Evolutionary conservation across 2,113 vertebrate genomes (phyloP).

Genomic region (Glareola pratincola): DNA sequence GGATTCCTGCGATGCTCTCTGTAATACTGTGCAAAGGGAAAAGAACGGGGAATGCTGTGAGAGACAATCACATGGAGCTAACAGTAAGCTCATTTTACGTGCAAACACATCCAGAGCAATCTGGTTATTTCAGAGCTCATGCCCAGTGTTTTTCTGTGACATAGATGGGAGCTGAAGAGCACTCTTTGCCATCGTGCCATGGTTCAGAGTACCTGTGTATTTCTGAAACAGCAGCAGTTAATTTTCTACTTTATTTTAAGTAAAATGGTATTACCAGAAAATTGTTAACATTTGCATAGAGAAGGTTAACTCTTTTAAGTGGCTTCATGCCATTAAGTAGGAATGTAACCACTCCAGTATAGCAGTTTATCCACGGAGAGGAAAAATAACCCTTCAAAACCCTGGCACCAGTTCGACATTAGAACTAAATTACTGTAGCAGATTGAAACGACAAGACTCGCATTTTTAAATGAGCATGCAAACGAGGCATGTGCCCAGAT

Average conservation of each 20-base stretch:
- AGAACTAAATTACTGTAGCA: constrained; percentile 29
- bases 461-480: constrained; percentile 3
- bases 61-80: not conserved
- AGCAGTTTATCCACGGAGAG: not conserved
- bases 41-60: not conserved
- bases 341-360: not conserved
- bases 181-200: not conserved
- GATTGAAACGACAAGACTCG: constrained; percentile 17
- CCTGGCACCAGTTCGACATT: not conserved
- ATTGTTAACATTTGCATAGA: constrained; percentile 26
- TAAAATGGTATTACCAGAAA: not conserved
- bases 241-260: constrained; percentile 20
- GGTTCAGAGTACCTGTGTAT: not conserved
- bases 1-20: not conserved
- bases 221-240: not conserved
- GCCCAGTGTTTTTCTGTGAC: not conserved
- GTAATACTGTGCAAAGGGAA: not conserved
- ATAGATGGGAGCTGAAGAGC: not conserved
- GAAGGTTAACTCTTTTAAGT: constrained; percentile 20
- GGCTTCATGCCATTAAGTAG: constrained; percentile 10
- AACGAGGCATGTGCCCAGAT: not conserved
- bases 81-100: not conserved
- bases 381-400: constrained; percentile 43
- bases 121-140: not conserved
- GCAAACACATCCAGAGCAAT: not conserved